These are phyloP conservation scores for Mesitornis unicolor DNA, from an alignment of 2,113 vertebrate species.

Conservation along the genomic window DNA sequence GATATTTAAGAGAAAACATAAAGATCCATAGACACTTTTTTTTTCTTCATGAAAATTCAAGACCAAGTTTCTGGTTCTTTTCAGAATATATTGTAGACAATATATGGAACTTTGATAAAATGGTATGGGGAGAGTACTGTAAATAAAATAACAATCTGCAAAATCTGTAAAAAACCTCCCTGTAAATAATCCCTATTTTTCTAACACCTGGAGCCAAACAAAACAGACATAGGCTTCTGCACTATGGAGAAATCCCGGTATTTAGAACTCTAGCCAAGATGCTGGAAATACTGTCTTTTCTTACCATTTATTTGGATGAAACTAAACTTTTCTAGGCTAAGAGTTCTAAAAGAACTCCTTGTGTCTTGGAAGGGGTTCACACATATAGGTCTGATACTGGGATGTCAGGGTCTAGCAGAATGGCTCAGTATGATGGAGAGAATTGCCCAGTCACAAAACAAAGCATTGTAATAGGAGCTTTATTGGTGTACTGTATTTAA, in stretches of 20 bases:
- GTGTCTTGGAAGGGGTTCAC: neutral
- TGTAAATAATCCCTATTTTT: neutral
- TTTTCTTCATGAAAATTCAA: neutral
- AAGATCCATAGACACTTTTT: neutral
- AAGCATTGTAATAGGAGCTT: neutral
- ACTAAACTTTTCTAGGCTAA: neutral
- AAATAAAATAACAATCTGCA: neutral
- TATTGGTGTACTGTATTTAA: neutral
- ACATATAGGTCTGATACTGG: neutral
- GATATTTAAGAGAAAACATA: neutral
- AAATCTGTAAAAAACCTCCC: neutral
- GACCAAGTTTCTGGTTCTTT: neutral
- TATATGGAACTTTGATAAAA: neutral
- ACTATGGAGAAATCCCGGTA: neutral
- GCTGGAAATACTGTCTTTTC: neutral
- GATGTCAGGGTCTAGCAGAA: neutral
- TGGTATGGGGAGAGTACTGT: neutral
- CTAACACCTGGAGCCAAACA: neutral
- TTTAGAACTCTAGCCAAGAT: neutral
- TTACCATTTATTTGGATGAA: neutral
- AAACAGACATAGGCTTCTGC: neutral
- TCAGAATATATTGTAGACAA: neutral
- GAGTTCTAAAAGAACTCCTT: accelerated
- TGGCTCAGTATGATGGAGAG: neutral
- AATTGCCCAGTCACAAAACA: neutral